Conservation (phyloP, 1,140 invertebrate genomes). For the Drosophila lowei region DNA sequence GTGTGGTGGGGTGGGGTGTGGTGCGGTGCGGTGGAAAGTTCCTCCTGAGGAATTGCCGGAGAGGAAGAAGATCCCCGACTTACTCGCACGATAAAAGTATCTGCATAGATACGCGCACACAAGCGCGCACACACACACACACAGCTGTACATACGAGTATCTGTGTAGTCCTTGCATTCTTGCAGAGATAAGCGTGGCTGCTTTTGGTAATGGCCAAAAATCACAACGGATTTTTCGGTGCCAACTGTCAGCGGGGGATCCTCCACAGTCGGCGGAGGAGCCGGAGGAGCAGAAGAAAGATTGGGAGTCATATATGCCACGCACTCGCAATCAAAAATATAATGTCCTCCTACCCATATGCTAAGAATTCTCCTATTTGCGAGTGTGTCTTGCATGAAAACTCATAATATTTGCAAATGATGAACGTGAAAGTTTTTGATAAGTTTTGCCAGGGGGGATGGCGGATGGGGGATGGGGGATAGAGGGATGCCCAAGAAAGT, state of each 20-base stretch:
- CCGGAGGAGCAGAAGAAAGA: too few relatives aligned
- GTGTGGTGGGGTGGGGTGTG: too few relatives aligned
- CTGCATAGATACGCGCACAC: slow-evolving; percentile 44
- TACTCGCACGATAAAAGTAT: slow-evolving; percentile 49
- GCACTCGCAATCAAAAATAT: slow-evolving; percentile 75
- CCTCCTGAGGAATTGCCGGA: slow-evolving; percentile 15
- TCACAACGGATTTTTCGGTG: slow-evolving; percentile 61
- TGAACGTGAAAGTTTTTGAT: slow-evolving; percentile 80
- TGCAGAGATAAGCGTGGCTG: slow-evolving; percentile 58
- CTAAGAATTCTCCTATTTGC: slow-evolving; percentile 7
- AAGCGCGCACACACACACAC: too few relatives aligned
- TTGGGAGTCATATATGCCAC: slow-evolving; percentile 47
- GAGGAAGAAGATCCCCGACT: slow-evolving; percentile 40
- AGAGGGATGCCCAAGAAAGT: slow-evolving; percentile 4
- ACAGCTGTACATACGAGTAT: too few relatives aligned
- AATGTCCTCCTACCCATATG: slow-evolving; percentile 38
- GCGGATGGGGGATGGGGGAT: neutral
- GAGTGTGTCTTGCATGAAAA: slow-evolving; percentile 54
- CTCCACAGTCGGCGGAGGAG: neutral
- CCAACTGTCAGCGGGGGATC: slow-evolving; percentile 56
- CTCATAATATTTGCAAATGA: slow-evolving; percentile 81
- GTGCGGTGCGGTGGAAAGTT: slow-evolving; percentile 55
- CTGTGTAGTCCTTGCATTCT: slow-evolving; percentile 45
- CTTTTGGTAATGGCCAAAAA: slow-evolving; percentile 74
- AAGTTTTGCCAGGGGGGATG: slow-evolving; percentile 38